Percentiles rank a stretch among this genome's conserved stretches.
These are phyloP conservation scores for Acanthosepion pharaonis DNA, from an alignment of 2,888 invertebrate species.

Conservation along the genomic window DNA sequence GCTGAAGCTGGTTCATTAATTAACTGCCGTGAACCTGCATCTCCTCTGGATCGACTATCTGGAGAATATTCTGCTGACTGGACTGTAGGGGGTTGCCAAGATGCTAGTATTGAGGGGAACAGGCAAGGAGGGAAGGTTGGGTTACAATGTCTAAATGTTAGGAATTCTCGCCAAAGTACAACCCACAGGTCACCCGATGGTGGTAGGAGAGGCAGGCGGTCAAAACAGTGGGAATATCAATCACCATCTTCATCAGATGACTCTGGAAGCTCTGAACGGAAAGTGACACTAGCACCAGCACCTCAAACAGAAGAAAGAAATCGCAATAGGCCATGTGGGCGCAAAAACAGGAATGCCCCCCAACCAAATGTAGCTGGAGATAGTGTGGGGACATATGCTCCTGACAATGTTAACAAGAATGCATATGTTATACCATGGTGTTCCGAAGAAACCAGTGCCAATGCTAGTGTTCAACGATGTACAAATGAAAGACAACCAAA, in stretches of 20 bases:
- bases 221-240: not conserved
- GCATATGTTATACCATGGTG: slow-evolving; percentile 1
- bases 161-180: not conserved
- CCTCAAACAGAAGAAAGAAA: not conserved
- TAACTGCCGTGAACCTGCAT: slow-evolving; percentile 15
- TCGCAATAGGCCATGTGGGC: not conserved
- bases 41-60: slow-evolving; percentile 16
- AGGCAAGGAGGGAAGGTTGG: slow-evolving; percentile 33
- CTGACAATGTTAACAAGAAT: not conserved
- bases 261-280: not conserved
- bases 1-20: not conserved
- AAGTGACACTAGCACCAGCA: not conserved
- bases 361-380: not conserved
- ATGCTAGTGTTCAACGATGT: not conserved
- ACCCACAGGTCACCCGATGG: not conserved
- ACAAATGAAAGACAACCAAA: not conserved
- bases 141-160: not conserved
- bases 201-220: slow-evolving; percentile 33
- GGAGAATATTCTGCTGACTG: not conserved
- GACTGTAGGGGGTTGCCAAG: not conserved
- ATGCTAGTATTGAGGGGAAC: slow-evolving; percentile 4
- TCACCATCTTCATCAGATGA: not conserved
- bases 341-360: not conserved
- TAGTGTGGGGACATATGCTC: not conserved
- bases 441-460: not conserved